Percentiles rank a stretch among this genome's conserved stretches.
Conservation (phyloP, 2,113 vertebrate genomes). For the Edolisoma coerulescens region DNA sequence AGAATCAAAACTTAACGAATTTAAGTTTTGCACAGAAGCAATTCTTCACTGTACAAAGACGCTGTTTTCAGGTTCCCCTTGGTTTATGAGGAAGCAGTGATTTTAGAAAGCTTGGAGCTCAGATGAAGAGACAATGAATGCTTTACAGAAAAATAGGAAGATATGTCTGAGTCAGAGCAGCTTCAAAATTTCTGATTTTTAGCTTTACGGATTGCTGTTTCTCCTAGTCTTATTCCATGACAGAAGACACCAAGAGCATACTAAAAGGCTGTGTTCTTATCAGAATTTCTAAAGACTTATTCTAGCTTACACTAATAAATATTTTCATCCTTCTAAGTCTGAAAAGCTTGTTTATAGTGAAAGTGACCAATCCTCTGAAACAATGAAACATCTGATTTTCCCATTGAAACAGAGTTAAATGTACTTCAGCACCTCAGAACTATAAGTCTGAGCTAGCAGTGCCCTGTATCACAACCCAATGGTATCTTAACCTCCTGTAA, state of each 20-base stretch:
- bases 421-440: not conserved
- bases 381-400: not conserved
- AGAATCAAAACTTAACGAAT: not conserved
- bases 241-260: not conserved
- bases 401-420: not conserved
- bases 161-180: not conserved
- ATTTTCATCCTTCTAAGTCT: not conserved
- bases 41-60: accelerated
- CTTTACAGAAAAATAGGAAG: not conserved
- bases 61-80: not conserved
- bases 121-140: not conserved
- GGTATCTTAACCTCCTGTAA: not conserved
- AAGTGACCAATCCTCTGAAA: not conserved
- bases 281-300: not conserved
- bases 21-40: not conserved
- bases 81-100: not conserved
- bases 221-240: not conserved
- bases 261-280: not conserved
- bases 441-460: not conserved
- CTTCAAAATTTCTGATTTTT: not conserved
- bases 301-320: not conserved
- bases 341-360: not conserved
- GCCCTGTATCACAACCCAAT: not conserved
- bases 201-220: not conserved
- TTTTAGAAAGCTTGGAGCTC: not conserved